These are phyloP conservation scores for Plecotus auritus DNA, from an alignment of 2,113 vertebrate species.

Conservation along the genomic window DNA sequence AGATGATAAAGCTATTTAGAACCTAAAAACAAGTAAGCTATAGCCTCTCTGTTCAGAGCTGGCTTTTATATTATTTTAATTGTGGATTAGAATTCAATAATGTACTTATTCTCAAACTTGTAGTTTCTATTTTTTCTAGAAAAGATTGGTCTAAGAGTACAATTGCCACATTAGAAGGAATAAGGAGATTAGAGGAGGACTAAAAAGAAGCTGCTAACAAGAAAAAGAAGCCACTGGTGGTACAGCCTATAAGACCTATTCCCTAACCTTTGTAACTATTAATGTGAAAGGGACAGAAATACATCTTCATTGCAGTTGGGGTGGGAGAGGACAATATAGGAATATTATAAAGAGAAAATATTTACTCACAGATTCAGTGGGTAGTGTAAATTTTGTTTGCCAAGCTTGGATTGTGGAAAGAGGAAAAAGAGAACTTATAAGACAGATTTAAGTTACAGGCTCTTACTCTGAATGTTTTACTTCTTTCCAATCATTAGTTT, in stretches of 20 bases:
- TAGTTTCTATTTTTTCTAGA: slow-evolving; percentile 10
- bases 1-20: background rate
- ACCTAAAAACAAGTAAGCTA: background rate
- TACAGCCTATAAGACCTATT: background rate
- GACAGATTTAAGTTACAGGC: background rate
- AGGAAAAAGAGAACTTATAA: background rate
- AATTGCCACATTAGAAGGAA: background rate
- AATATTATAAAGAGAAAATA: background rate
- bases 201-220: background rate
- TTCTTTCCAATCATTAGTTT: slow-evolving; percentile 25
- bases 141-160: background rate
- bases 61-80: background rate
- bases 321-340: background rate
- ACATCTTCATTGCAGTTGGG: background rate
- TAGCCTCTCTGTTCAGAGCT: background rate
- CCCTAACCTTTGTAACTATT: background rate
- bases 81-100: background rate
- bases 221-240: background rate
- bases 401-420: background rate
- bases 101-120: background rate
- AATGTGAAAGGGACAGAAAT: background rate
- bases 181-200: background rate
- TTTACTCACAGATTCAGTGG: background rate
- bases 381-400: background rate
- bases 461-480: background rate